Base-by-base conservation (phyloP, 2,113 vertebrate genomes). In the Aegotheles bennettii region DNA sequence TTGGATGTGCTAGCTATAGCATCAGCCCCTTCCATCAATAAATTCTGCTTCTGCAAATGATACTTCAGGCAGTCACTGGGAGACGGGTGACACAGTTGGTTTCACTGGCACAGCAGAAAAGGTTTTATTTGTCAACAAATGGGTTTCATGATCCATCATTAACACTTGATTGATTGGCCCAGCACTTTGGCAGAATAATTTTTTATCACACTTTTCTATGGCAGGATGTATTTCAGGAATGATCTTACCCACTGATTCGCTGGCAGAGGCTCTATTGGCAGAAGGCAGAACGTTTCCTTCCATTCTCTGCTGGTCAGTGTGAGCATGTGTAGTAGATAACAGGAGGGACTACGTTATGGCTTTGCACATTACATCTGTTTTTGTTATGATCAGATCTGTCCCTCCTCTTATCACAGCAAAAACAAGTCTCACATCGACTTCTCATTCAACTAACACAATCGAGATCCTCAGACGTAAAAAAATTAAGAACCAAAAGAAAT, bases 121-220 rank as follows among this genome's bases (percentile, higher is more conserved):
- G 40, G 88, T 96, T 98, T 97, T 97, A 98, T 97, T 97, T 97
- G 96, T 97, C 95, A 97, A 97, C 95, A 97, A 97, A 97, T 96
- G 90, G 87, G 76, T 97, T 97, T 95, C 95, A 94, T 97, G 96
- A 97, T 97, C 96, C 95, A 77, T 96, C 91, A 95, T 96, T 88
- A 93, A 95, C 94, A 96, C 82, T 93, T 97, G 97, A 97, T 97
- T 96, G 95, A 97, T 97, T 94, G 85, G 91, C 96, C 86, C 84
- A 74, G 94, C 51, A 68, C 60, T 69, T 73, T 96, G 94, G 90
- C 95, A 95, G 67, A 75, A 31, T 64, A 4, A 17, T 75, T 95
- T 81, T 96, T 84, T 89, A 35, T 94, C 83, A 80, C 84, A 47
- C 84, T 95, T 93, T 31, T 54, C 80, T 70, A 60, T 36, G 18